phyloP scores from a whole-genome alignment of 1,140 invertebrate genomes.

The Xylocopa sonorina region DNA sequence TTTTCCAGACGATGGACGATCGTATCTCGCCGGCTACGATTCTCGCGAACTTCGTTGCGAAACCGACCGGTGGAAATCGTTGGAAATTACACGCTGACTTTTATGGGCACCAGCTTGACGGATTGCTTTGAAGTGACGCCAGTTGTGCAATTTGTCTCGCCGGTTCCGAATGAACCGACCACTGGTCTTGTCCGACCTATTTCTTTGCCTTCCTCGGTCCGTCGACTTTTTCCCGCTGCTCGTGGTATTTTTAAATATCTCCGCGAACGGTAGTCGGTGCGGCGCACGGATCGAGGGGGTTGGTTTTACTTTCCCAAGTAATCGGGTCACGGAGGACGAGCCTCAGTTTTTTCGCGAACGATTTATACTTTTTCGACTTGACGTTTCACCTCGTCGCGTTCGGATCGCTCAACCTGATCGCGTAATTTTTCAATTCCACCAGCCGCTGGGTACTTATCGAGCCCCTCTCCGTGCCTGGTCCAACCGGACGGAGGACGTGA shows the following conservation, averaged over 20 bases:
- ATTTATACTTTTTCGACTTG: not conserved
- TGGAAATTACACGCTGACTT: not conserved
- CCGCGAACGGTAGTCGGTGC: too few species aligned
- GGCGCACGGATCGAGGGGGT: too few species aligned
- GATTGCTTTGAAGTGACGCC: not conserved
- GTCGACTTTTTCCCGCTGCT: not conserved
- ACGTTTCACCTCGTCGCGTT: not conserved
- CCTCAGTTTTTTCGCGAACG: too few species aligned
- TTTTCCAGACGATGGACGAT: not conserved
- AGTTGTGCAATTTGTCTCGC: not conserved
- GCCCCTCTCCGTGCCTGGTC: constrained; percentile 14
- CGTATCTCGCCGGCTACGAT: not conserved
- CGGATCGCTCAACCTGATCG: constrained; percentile 11
- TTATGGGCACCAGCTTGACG: not conserved
- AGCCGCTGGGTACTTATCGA: too few species aligned
- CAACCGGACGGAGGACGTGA: constrained; percentile 41
- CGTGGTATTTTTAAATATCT: too few species aligned
- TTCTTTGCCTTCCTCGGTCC: too few species aligned
- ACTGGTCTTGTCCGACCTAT: too few species aligned
- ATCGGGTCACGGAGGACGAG: too few species aligned
- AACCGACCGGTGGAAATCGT: not conserved
- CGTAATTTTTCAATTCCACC: constrained; percentile 60
- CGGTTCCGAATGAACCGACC: not conserved
- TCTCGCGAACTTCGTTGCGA: not conserved
- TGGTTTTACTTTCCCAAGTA: too few species aligned